These are phyloP conservation scores for Eupeodes latifasciatus DNA, from an alignment of 2,888 invertebrate genomes.

Conservation along the genomic window DNA sequence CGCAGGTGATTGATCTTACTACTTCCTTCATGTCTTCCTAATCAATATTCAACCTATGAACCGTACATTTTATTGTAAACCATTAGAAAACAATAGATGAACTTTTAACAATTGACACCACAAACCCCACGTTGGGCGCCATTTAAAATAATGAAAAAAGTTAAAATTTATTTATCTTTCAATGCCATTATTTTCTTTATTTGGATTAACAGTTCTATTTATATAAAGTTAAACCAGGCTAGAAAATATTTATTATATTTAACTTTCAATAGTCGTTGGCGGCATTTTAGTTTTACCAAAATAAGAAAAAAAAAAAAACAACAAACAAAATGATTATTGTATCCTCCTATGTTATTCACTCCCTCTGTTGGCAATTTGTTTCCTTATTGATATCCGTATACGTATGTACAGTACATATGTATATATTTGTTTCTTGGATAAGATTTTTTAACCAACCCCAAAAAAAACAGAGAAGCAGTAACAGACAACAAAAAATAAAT, in stretches of 20 bases:
- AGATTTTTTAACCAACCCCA: conserved; percentile 12
- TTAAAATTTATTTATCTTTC: neutral
- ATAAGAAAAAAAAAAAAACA: conserved; percentile 6
- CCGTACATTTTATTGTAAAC: too few relatives aligned
- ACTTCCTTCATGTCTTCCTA: too few relatives aligned
- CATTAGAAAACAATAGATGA: too few relatives aligned
- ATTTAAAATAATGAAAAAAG: conserved; percentile 11
- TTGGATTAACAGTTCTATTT: neutral
- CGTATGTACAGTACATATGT: too few relatives aligned
- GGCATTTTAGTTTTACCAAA: conserved; percentile 45
- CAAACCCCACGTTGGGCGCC: conserved; percentile 7
- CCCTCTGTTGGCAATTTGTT: conserved; percentile 52
- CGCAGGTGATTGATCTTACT: too few relatives aligned
- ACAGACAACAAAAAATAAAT: too few relatives aligned
- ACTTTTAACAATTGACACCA: too few relatives aligned
- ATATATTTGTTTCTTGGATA: conserved; percentile 30
- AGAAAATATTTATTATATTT: conserved; percentile 24
- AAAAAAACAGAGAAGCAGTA: neutral
- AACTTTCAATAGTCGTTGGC: conserved; percentile 32
- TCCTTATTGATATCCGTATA: conserved; percentile 63
- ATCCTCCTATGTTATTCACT: conserved; percentile 14
- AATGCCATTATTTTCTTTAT: neutral
- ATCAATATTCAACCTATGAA: too few relatives aligned
- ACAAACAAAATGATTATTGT: conserved; percentile 6
- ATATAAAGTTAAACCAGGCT: neutral